Evolutionary conservation across 2,797 vertebrate genomes (phyloP), one percentile per base, ranked within the genome.

Genomic region (Avahi laniger): DNA sequence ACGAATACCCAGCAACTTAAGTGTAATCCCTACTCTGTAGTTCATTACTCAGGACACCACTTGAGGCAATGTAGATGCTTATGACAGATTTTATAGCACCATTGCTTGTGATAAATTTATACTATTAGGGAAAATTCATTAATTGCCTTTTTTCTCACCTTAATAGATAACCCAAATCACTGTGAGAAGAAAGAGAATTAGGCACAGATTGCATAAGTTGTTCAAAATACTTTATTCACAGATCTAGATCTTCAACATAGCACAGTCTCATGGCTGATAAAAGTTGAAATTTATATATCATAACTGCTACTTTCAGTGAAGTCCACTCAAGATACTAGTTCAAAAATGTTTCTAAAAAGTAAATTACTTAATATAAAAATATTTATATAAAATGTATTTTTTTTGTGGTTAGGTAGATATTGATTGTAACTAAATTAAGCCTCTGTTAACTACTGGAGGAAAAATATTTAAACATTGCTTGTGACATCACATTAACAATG

Each of bases 401-500:
- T 82, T 93, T 67, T 54, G n/a, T 48, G 10, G 9, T n/a, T 86
- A 65, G 75, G 50, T 87, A 12, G 50, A 54, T 95, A 88, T 92
- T 43, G 35, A 96, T 69, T 87, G 26, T 89, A 92, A 81, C 70
- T 94, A 75, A 92, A 94, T 97, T 93, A 97, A 95, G 67, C 33
- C 48, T 85, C 87, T 94, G 38, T 88, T 96, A 96, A 92, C 79
- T 95, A 65, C 93, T 83, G 38, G 14, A 65, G 50, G 17, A 95
- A 94, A 96, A 95, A 89, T 95, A 76, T 79, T 96, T 92, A 92
- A 97, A 80, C 76, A 97, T 91, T 93, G 89, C 85, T 96, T 89
- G 93, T 97, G 88, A 96, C 91, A 95, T 97, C 84, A 96, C 79
- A 61, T 95, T 96, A 93, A 93, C 97, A 96, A 96, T 95, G 94